Base-by-base conservation (phyloP, 2,888 invertebrate species). In the Acrocyrtus sp. region DNA sequence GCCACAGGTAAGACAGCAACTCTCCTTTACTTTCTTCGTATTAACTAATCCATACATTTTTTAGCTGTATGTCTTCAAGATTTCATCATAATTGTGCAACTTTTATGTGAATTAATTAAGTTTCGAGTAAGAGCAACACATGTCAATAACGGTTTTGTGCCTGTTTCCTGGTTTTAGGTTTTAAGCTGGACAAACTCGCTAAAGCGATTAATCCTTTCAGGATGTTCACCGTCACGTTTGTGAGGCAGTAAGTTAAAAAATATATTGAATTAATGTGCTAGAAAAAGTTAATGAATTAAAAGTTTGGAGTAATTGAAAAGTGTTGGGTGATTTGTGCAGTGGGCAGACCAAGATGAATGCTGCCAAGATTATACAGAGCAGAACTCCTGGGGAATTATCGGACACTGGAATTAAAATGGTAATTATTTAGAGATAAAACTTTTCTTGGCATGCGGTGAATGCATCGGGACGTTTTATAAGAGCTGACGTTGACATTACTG, bases 341-440 rank as follows among this genome's bases (percentile, higher is more conserved):
- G 77, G 77, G 19, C 75, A 77, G 43, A 77, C 77, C 0, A 77
- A 77, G 53, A 58, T 75, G 57, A 77, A 77, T 51, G 75, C 65
- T 21, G 77, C 77, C 3, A 66, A 63, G 50, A 72, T 77, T 15
- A 57, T 77, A 3, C 77, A 77, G 54, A 73, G 73, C 5, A 39
- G 75, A 12, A 77, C 77, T 6, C 77, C 62, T 17, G 77, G 77
- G 10, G 77, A 77, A 43, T 41, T 77, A 26, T 54, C 73, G 10
- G 77, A 77, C n/a, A 39, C 65, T 1, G 77, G 77, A 39, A 43
- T 75, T 15, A 54, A 60, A 39, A 77, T 77, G 77, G 77, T 76
- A 48, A 74, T 26, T n/a, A n/a, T 39, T 24, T 27, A 3, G 39
- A 12, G 2, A 15, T 26, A 10, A 29, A 48, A 17, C 27, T 43